phyloP scores from a whole-genome alignment of 2,797 vertebrate species.

The Cottoperca gobio region DNA sequence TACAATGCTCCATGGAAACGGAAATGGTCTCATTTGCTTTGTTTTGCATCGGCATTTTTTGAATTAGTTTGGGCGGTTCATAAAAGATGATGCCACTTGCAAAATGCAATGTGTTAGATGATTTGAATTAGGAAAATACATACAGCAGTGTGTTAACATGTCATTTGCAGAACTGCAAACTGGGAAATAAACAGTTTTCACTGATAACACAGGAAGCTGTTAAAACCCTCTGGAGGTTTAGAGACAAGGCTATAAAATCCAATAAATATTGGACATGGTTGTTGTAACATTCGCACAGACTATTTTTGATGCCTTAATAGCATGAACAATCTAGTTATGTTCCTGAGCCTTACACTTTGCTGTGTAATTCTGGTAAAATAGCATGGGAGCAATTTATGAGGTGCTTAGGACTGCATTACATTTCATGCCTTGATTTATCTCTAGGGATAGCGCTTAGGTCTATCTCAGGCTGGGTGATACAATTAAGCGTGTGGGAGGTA shows the following conservation, averaged over 20 bases:
- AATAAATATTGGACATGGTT: constrained; percentile 22
- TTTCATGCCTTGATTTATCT: constrained; percentile 61
- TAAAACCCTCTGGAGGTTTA: constrained; percentile 12
- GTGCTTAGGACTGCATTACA: constrained; percentile 55
- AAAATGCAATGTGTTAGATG: not conserved
- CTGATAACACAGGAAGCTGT: constrained; percentile 22
- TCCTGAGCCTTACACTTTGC: constrained; percentile 20
- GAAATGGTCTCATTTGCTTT: constrained; percentile 7
- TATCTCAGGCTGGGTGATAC: constrained; percentile 43
- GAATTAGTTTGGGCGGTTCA: not conserved
- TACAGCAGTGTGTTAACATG: not conserved
- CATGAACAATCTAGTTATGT: constrained; percentile 41
- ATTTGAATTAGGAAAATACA: constrained; percentile 9
- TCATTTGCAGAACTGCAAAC: constrained; percentile 11
- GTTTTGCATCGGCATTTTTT: constrained; percentile 34
- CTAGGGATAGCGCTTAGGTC: constrained; percentile 27
- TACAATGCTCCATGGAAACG: constrained; percentile 5
- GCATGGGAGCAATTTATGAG: constrained; percentile 43
- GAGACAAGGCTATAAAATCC: constrained; percentile 28
- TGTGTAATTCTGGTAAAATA: constrained; percentile 51
- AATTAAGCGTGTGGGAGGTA: constrained; percentile 49
- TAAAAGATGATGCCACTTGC: not conserved
- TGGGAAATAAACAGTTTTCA: constrained; percentile 22
- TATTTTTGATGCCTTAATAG: constrained; percentile 37
- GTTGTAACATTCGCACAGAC: constrained; percentile 15